phyloP scores from a whole-genome alignment of 2,113 vertebrate species.

The Apistogramma diplotaenia region DNA sequence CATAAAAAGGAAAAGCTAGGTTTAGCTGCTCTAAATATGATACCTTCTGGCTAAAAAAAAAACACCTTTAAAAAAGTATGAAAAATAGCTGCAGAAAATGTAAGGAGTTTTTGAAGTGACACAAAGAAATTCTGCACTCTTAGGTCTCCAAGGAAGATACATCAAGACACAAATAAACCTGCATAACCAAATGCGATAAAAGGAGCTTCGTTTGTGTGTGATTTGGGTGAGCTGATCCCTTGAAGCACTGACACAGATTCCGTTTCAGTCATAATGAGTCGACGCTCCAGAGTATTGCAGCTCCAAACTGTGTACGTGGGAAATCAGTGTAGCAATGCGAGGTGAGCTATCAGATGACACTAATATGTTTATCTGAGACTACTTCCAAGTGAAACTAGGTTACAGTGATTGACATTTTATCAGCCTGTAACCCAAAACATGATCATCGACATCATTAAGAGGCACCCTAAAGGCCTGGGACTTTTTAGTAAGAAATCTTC shows the following conservation, averaged over 20 bases:
- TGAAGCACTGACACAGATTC: conserved; percentile 31
- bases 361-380: conserved; percentile 20
- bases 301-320: conserved; percentile 29
- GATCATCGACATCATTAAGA: not conserved
- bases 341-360: conserved; percentile 23
- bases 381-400: conserved; percentile 31
- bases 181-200: not conserved
- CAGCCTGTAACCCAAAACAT: not conserved
- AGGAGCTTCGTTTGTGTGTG: not conserved
- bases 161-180: not conserved
- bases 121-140: not conserved
- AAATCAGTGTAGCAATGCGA: conserved; percentile 16
- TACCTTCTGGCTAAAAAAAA: not conserved
- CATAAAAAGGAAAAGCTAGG: not conserved
- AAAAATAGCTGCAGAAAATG: not conserved
- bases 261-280: conserved; percentile 28
- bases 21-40: not conserved
- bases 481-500: not conserved
- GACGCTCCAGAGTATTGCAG: conserved; percentile 16
- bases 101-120: not conserved
- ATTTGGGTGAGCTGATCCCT: not conserved
- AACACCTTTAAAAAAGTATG: not conserved
- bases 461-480: not conserved
- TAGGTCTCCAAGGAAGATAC: not conserved
- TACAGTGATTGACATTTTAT: conserved; percentile 7